These are phyloP conservation scores for Celastrina argiolus DNA, from an alignment of 2,888 invertebrate genomes.

Conservation along the genomic window DNA sequence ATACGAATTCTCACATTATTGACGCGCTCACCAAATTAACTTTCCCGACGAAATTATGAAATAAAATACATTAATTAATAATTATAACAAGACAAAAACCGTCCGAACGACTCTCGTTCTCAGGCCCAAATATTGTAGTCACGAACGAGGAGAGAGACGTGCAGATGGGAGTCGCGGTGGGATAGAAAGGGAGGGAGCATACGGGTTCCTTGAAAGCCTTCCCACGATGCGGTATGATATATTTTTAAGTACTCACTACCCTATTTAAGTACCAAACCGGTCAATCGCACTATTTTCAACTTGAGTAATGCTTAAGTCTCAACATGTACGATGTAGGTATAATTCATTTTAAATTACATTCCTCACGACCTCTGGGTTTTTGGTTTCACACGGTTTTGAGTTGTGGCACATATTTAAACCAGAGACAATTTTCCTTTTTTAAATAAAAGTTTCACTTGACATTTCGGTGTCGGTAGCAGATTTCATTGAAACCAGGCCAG, in stretches of 20 bases:
- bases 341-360: constrained; percentile 7
- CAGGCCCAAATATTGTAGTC: constrained; percentile 4
- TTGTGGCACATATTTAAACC: too few species aligned
- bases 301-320: not conserved
- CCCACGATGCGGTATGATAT: constrained; percentile 35
- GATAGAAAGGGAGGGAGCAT: constrained; percentile 22
- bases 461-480: too few species aligned
- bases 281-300: not conserved
- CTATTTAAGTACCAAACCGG: constrained; percentile 16
- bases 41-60: not conserved
- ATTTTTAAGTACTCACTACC: constrained; percentile 27
- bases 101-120: not conserved
- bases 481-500: too few species aligned
- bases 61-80: constrained; percentile 14
- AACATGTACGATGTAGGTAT: not conserved
- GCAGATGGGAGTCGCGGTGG: not conserved
- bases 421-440: too few species aligned
- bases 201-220: constrained; percentile 29
- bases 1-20: constrained; percentile 3
- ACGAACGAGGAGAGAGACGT: constrained; percentile 4
- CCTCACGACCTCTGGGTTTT: not conserved
- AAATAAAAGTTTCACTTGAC: too few species aligned
- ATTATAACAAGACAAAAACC: constrained; percentile 5
- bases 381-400: not conserved
- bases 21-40: not conserved